These are phyloP conservation scores for Steatocranus sp. DNA, from an alignment of 2,797 vertebrate genomes.

Conservation along the genomic window DNA sequence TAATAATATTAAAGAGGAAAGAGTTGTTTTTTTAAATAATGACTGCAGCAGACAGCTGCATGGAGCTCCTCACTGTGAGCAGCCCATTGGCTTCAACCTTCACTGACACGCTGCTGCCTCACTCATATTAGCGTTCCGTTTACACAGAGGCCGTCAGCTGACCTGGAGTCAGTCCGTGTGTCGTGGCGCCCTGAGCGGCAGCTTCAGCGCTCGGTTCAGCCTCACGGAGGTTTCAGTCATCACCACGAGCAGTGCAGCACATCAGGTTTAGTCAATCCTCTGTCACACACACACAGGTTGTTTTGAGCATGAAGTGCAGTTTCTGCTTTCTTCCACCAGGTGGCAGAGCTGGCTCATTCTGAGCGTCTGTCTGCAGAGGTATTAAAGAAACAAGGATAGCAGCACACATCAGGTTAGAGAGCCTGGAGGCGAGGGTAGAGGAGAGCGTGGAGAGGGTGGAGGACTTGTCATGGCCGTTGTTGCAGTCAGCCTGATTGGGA, in stretches of 20 bases:
- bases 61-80: background rate
- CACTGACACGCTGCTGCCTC: background rate
- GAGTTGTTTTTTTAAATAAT: background rate
- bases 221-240: background rate
- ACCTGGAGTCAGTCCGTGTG: background rate
- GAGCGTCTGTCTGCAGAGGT: background rate
- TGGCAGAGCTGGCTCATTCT: background rate
- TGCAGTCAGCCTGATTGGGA: too few species aligned
- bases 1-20: background rate
- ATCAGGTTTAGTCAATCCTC: background rate
- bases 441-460: accelerated
- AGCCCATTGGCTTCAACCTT: background rate
- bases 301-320: background rate
- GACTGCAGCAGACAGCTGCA: background rate
- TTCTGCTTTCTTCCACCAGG: background rate
- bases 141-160: background rate
- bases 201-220: background rate
- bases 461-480: too few species aligned
- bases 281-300: background rate
- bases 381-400: background rate
- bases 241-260: background rate
- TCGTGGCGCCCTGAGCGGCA: background rate
- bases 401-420: background rate
- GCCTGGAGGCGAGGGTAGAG: accelerated
- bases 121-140: background rate